Conservation (phyloP, 2,113 vertebrate species). For the Rhinolophus ferrumequinum region DNA sequence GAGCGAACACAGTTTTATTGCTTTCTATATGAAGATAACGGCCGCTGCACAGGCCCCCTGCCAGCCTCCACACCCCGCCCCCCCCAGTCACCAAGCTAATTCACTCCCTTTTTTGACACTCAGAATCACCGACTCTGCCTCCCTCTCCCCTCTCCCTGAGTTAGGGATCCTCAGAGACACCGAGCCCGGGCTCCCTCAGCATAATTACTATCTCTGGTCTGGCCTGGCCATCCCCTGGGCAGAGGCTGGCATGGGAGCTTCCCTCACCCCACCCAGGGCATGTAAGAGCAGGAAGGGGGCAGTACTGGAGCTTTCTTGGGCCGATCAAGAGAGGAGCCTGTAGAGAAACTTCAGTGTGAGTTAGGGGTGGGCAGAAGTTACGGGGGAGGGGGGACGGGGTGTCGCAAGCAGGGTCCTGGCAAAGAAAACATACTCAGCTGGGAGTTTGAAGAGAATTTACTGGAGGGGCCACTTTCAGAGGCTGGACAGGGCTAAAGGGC, state of each 20-base stretch:
- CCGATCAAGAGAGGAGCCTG: not conserved
- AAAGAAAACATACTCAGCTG: not conserved
- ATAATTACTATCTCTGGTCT: conserved; percentile 15
- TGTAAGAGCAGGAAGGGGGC: not conserved
- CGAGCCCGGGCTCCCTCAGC: not conserved
- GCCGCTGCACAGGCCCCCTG: conserved; percentile 50
- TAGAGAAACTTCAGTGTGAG: not conserved
- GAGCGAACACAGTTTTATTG: conserved; percentile 72
- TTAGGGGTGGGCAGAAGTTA: too few species aligned
- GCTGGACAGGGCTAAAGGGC: not conserved
- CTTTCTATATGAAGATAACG: conserved; percentile 78
- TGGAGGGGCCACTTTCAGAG: not conserved
- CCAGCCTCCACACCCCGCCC: conserved; percentile 53
- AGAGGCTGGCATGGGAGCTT: not conserved
- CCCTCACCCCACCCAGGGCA: not conserved
- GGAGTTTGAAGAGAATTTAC: not conserved
- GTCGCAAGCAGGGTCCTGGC: not conserved
- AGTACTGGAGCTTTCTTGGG: not conserved
- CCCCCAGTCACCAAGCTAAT: conserved; percentile 67
- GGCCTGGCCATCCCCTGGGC: not conserved
- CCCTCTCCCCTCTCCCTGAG: not conserved
- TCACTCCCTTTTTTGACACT: conserved; percentile 78
- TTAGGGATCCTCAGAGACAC: conserved; percentile 57
- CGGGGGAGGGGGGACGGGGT: too few species aligned
- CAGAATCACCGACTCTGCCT: conserved; percentile 35